Evolutionary conservation across 2,113 vertebrate species (phyloP), one percentile per base, ranked within the genome.

Genomic region (Willisornis vidua): DNA sequence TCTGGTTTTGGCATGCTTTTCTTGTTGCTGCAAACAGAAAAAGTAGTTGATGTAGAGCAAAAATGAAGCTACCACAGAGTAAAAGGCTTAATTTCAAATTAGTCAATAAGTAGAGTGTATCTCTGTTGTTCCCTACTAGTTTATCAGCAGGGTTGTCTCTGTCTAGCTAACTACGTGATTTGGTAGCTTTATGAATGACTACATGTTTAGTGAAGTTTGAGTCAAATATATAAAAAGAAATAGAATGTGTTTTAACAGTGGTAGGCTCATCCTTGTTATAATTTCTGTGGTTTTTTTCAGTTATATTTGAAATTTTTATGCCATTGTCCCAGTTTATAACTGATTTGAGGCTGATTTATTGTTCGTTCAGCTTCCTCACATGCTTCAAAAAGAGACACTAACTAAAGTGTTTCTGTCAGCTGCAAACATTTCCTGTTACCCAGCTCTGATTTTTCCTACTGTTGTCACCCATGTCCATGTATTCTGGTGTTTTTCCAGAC

Each of bases 401-500:
- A 45, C 35, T 86, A 67, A 61, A 67, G 57, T 48, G 26, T 63
- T 94, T 89, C 54, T 82, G 24, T 85, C 89, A 81, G 63, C 43
- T 86, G 68, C 72, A 86, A 91, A 77, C 35, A 55, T 87, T 94
- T 91, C 67, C 55, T 93, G n/a, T 86, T 90, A 88, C 49, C 68
- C 54, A 52, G 65, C 72, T 83, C 65, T 9, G 9, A n/a, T 93
- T 94, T 96, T 88, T 96, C 81, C 78, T 89, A 76, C 74, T 23
- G 71, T 96, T 96, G 68, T 95, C 87, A 96, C 87, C 85, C 85
- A 31, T 94, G 71, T 94, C 83, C 57, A 23, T 95, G 72, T 68
- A 89, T 78, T 83, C 86, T 93, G 85, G n/a, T 85, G 90, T 84
- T 91, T 91, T 94, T 90, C 90, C 88, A 94, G 93, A 93, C 68